Base-by-base conservation (phyloP, 1,140 invertebrate species). In the Drosophila nigrodunni region DNA sequence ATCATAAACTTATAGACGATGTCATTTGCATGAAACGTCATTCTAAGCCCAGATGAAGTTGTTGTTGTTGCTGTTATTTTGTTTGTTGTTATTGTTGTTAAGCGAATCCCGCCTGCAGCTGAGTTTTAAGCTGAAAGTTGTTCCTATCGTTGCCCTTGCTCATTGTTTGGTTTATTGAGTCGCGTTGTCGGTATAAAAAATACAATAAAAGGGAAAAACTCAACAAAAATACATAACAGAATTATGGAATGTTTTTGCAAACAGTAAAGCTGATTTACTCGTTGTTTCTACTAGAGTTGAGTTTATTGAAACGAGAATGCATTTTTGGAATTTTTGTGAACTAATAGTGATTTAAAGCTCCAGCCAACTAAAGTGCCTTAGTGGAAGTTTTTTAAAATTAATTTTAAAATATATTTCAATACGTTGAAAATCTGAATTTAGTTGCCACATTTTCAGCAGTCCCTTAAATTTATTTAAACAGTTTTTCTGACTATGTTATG, bases 1-100 rank as follows among this genome's bases (percentile, higher is more conserved):
- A 73, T 70, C 47, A 43, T 46, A 64, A 65, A 78, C 46, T 66
- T 77, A 68, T 74, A 73, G 41, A 55, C 43, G 47, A 18, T 59
- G 35, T 41, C 60, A 71, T 76, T 66, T 72, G 61, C 61, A 72
- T 55, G 37, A 25, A 62, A 34, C 35, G 43, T 37, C 54, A 46
- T 30, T 6, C 52, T 49, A 37, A 47, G 52, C 41, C 41, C 43
- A 35, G 11, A 49, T 43, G 2, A 58, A 15, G 21, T 58, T n/a
- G 34, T 57, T 57, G 18, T 57, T 57, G 9, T 57, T 57, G 35
- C 21, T 37, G n/a, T 37, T 18, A n/a, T 18, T 54, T 11, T 50
- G 7, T 7, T 13, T 35, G 34, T 55, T 55, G 21, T 34, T 65
- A 11, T 47, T 65, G 13, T 43, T 68, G 18, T 37, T 15, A 35